A percentile compares a stretch with the other conserved stretches of the same genome.
phyloP scores from a whole-genome alignment of 2,888 invertebrate species.

The Clanis bilineata region DNA sequence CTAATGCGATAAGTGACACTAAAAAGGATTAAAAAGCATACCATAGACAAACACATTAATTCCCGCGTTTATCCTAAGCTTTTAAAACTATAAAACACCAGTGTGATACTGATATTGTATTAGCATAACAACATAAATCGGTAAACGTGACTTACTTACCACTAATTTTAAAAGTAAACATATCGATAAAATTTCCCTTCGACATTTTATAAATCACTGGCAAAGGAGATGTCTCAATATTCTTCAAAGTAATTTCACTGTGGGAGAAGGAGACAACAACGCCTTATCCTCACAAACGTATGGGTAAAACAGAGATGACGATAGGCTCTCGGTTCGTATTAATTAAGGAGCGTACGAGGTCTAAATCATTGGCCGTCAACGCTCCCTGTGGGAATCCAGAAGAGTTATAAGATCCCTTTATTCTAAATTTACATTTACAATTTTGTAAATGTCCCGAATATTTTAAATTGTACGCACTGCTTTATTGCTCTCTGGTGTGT shows the following conservation, averaged over 20 bases:
- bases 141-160: conserved; percentile 58
- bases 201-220: conserved; percentile 67
- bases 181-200: conserved; percentile 72
- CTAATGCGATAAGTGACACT: not conserved
- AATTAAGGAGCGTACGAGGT: conserved; percentile 73
- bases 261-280: conserved; percentile 45
- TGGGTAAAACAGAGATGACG: conserved; percentile 52
- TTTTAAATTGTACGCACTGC: conserved; percentile 56
- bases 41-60: conserved; percentile 7
- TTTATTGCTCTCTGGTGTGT: conserved; percentile 63
- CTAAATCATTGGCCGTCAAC: conserved; percentile 79
- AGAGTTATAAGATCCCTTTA: conserved; percentile 78
- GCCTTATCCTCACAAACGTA: conserved; percentile 24
- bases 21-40: not conserved
- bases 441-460: conserved; percentile 74
- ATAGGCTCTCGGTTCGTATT: conserved; percentile 57
- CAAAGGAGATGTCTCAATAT: conserved; percentile 76
- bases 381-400: conserved; percentile 78
- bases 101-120: conserved; percentile 61
- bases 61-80: conserved; percentile 23
- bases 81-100: conserved; percentile 42
- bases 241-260: conserved; percentile 58
- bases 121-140: conserved; percentile 67
- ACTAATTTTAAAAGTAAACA: conserved; percentile 80
- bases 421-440: conserved; percentile 82